phyloP scores from a whole-genome alignment of 1,140 invertebrate genomes.

The Drosophila repleta region DNA sequence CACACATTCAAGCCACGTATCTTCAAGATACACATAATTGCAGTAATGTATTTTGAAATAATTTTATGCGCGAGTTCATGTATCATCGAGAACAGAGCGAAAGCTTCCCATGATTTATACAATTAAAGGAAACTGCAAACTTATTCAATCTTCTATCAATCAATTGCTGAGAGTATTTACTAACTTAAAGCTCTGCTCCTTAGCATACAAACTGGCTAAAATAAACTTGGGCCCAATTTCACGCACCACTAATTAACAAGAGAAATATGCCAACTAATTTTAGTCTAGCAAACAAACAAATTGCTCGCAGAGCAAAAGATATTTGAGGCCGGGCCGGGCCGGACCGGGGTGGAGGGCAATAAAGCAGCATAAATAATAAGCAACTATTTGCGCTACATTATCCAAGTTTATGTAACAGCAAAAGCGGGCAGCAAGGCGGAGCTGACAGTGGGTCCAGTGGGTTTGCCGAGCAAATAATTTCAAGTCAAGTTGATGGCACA shows the following conservation, averaged over 20 bases:
- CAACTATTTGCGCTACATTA: constrained; percentile 81
- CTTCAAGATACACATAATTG: constrained; percentile 14
- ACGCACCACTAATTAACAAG: constrained; percentile 77
- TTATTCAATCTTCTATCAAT: too few relatives aligned
- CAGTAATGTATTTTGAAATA: constrained; percentile 13
- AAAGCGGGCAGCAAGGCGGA: constrained; percentile 10
- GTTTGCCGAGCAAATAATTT: constrained; percentile 72
- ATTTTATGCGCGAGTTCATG: neutral
- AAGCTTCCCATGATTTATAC: neutral
- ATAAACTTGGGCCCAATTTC: constrained; percentile 59
- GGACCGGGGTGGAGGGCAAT: constrained; percentile 36
- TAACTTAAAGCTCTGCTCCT: too few relatives aligned
- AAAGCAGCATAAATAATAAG: constrained; percentile 78
- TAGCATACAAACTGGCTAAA: too few relatives aligned
- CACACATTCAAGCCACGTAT: constrained; percentile 7
- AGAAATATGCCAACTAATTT: constrained; percentile 79
- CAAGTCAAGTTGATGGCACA: constrained; percentile 73
- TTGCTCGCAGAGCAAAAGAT: constrained; percentile 57
- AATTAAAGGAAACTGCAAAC: neutral
- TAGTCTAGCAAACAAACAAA: constrained; percentile 64
- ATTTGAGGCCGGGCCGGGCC: constrained; percentile 33
- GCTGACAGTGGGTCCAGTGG: constrained; percentile 8
- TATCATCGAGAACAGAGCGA: neutral
- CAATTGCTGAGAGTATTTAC: too few relatives aligned
- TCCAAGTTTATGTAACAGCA: constrained; percentile 75